phyloP scores from a whole-genome alignment of 2,797 vertebrate species.

The Malurus splendens region DNA sequence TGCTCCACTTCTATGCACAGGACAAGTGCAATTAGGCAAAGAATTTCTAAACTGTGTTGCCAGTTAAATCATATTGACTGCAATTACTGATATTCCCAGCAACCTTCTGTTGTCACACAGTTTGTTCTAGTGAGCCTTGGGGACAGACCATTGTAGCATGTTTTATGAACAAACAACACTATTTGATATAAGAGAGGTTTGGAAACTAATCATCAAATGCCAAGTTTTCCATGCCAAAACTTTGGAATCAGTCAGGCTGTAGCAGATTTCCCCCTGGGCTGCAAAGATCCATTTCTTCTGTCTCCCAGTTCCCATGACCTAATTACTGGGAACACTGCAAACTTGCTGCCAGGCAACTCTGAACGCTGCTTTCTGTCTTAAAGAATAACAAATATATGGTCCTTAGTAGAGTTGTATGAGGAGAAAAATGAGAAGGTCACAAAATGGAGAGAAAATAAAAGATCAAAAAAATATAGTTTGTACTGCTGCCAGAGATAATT shows the following conservation, averaged over 20 bases:
- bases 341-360: neutral
- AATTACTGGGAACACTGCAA: constrained; percentile 3
- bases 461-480: neutral
- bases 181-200: neutral
- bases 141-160: neutral
- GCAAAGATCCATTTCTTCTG: neutral
- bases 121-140: neutral
- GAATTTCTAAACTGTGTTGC: neutral
- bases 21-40: neutral
- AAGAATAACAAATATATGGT: neutral
- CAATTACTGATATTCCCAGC: neutral
- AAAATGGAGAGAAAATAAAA: neutral
- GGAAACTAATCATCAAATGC: neutral
- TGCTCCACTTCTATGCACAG: neutral
- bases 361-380: neutral
- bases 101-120: neutral
- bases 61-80: neutral
- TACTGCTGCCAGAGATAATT: neutral
- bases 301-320: neutral
- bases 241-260: neutral
- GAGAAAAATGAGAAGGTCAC: neutral
- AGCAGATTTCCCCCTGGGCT: constrained; percentile 1
- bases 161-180: neutral
- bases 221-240: neutral
- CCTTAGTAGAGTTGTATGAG: neutral